phyloP scores from a whole-genome alignment of 2,888 invertebrate genomes.

The Cancer borealis region DNA sequence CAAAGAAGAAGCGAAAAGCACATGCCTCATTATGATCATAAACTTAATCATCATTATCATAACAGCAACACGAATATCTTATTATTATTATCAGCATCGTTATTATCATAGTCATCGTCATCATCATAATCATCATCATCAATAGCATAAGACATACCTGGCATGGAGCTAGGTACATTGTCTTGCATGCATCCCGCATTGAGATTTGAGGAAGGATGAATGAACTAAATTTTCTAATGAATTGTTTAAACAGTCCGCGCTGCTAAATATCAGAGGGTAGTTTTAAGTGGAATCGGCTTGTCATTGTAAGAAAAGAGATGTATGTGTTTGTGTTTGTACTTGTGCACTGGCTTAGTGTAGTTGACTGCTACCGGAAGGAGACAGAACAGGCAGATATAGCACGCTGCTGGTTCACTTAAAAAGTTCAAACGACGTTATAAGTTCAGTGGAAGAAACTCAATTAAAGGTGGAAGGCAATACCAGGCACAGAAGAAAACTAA shows the following conservation, averaged over 20 bases:
- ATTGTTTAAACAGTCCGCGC: not conserved
- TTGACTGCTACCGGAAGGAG: not conserved
- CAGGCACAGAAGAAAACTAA: not conserved
- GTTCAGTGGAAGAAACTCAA: not conserved
- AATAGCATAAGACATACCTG: not conserved
- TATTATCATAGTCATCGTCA: not conserved
- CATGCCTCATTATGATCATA: not conserved
- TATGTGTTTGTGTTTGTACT: not conserved
- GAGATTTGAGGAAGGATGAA: not conserved
- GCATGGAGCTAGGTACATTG: not conserved
- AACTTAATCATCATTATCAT: not conserved
- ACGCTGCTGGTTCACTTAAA: not conserved
- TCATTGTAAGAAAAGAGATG: not conserved
- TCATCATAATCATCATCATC: not conserved
- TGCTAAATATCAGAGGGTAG: not conserved
- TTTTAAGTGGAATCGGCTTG: not conserved
- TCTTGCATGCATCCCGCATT: not conserved
- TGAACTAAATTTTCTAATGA: not conserved
- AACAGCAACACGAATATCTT: not conserved
- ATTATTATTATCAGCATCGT: not conserved
- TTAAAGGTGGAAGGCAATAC: not conserved
- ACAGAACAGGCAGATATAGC: not conserved
- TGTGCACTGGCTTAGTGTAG: not conserved
- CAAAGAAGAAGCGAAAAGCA: not conserved
- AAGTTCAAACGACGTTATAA: not conserved